Evolutionary conservation across 2,113 vertebrate genomes (phyloP), one percentile per base, ranked within the genome.

Genomic region (Ancistrus triradiatus): DNA sequence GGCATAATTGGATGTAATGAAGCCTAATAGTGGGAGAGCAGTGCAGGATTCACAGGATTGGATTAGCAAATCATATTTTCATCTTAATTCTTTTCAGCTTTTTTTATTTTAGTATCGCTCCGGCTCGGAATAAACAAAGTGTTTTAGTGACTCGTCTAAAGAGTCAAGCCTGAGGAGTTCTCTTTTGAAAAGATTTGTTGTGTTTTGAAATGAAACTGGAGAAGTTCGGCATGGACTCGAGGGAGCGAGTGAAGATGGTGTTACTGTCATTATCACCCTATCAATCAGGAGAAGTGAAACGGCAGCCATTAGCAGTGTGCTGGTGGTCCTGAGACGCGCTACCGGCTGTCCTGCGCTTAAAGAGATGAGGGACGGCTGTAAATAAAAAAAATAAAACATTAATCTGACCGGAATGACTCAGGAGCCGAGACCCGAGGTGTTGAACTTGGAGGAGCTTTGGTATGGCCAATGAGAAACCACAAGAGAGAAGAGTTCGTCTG

Each of bases 1-100:
- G 59, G 75, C 57, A 74, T 88, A 86, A 87, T 86, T 84, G 84
- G 81, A 70, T 80, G 76, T 88, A 88, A 89, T 88, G 86, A 85
- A 77, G 73, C 68, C 80, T 87, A 87, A 88, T 84, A 83, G 83
- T 80, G 80, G n/a, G n/a, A n/a, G n/a, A n/a, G n/a, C n/a, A n/a
- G n/a, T n/a, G n/a, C n/a, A n/a, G n/a, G n/a, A n/a, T n/a, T n/a
- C n/a, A n/a, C n/a, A n/a, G n/a, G n/a, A n/a, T n/a, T n/a, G n/a
- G n/a, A n/a, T n/a, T n/a, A n/a, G n/a, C n/a, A n/a, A n/a, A n/a
- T n/a, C n/a, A n/a, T n/a, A n/a, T n/a, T n/a, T n/a, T n/a, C n/a
- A n/a, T n/a, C n/a, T n/a, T n/a, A n/a, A n/a, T n/a, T n/a, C n/a
- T n/a, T n/a, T n/a, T n/a, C n/a, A n/a, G n/a, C n/a, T n/a, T n/a